phyloP scores from a whole-genome alignment of 2,888 invertebrate genomes.

The Crocallis elinguaria region DNA sequence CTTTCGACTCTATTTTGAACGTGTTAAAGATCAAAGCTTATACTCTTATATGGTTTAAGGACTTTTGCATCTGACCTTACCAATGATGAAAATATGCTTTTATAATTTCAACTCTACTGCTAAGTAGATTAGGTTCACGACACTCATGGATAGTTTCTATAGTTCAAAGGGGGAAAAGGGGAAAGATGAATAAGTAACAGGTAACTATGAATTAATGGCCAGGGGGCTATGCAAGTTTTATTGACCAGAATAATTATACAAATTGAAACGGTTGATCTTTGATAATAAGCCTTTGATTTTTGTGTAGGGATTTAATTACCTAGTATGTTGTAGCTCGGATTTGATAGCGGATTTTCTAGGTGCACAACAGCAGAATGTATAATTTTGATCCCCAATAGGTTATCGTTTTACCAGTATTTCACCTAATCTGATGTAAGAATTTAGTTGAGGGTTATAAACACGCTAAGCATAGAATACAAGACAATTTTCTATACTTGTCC shows the following conservation, averaged over 20 bases:
- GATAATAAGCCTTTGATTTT: not conserved
- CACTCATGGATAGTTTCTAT: not conserved
- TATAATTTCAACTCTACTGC: constrained; percentile 2
- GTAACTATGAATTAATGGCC: constrained; percentile 28
- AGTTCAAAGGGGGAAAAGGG: not conserved
- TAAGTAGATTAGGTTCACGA: not conserved
- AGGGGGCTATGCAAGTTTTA: constrained; percentile 43
- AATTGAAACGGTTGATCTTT: constrained; percentile 36
- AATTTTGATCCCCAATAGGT: no score
- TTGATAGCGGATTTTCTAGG: no score
- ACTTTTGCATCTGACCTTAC: constrained; percentile 2
- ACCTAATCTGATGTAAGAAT: no score
- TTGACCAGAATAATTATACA: constrained; percentile 43
- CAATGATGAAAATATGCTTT: not conserved
- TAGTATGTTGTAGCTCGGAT: no score
- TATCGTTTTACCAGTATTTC: no score
- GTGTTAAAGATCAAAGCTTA: not conserved
- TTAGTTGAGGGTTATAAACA: no score
- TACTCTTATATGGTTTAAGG: not conserved
- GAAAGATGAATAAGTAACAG: constrained; percentile 26
- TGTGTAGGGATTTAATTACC: constrained; percentile 22
- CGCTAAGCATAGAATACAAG: no score
- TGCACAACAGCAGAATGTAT: no score
- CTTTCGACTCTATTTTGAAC: not conserved
- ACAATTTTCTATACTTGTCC: no score